Conservation (phyloP, 2,797 vertebrate species). For the Sciaenops ocellatus region DNA sequence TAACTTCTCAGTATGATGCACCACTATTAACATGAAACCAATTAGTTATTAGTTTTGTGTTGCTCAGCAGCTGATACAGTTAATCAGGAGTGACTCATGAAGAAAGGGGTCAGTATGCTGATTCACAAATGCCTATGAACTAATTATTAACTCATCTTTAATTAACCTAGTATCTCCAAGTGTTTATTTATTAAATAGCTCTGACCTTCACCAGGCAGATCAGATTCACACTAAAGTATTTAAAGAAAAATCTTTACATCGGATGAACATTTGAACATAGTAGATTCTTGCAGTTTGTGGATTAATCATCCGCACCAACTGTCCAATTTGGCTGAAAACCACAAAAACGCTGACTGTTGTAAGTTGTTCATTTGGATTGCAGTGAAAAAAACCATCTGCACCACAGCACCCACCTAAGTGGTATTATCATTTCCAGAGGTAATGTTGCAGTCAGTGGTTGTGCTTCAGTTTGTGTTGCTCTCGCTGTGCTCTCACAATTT, state of each 20-base stretch:
- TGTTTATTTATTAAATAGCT: not conserved
- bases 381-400: not conserved
- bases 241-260: not conserved
- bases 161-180: not conserved
- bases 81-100: not conserved
- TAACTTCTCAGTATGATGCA: not conserved
- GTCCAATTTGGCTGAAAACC: not conserved
- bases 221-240: not conserved
- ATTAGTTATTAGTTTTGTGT: not conserved
- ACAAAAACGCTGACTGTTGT: not conserved
- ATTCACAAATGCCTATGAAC: not conserved
- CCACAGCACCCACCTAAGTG: not conserved
- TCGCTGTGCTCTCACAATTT: not conserved
- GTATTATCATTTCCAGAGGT: not conserved
- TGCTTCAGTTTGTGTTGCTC: not conserved
- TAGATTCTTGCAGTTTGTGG: not conserved
- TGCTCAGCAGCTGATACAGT: no score
- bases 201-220: not conserved
- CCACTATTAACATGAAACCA: not conserved
- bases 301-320: constrained; percentile 4
- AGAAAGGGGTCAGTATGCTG: not conserved
- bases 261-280: not conserved
- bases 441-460: not conserved
- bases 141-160: not conserved
- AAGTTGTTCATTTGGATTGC: not conserved